These are phyloP conservation scores for Anguilla obscura DNA, from an alignment of 2,797 vertebrate species.

Conservation along the genomic window DNA sequence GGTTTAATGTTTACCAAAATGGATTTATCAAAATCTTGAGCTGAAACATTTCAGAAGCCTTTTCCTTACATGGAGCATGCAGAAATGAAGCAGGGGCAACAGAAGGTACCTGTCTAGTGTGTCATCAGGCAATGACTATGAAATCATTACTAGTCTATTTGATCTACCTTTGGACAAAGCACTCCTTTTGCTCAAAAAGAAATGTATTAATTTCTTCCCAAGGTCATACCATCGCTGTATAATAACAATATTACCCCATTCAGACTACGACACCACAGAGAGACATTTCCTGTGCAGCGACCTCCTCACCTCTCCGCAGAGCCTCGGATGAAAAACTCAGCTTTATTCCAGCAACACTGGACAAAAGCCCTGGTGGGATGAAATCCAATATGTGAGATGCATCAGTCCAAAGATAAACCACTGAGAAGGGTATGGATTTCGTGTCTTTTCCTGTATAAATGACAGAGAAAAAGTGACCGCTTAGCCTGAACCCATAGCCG, in stretches of 20 bases:
- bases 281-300: not conserved
- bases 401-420: constrained; percentile 2
- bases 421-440: not conserved
- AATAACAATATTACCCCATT: not conserved
- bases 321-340: constrained; percentile 2
- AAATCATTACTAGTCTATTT: no score
- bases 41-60: not conserved
- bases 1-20: not conserved
- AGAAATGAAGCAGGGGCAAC: not conserved
- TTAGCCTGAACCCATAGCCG: not conserved
- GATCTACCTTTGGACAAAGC: no score
- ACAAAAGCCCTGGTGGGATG: not conserved
- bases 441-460: constrained; percentile 7
- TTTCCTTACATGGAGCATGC: not conserved
- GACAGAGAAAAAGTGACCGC: constrained; percentile 2
- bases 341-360: not conserved
- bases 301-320: not conserved
- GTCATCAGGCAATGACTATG: not conserved
- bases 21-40: not conserved
- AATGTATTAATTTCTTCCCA: not conserved
- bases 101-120: not conserved
- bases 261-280: not conserved
- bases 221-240: not conserved
- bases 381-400: not conserved
- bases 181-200: not conserved